phyloP scores from a whole-genome alignment of 2,888 invertebrate species.

The Perdita meconis region DNA sequence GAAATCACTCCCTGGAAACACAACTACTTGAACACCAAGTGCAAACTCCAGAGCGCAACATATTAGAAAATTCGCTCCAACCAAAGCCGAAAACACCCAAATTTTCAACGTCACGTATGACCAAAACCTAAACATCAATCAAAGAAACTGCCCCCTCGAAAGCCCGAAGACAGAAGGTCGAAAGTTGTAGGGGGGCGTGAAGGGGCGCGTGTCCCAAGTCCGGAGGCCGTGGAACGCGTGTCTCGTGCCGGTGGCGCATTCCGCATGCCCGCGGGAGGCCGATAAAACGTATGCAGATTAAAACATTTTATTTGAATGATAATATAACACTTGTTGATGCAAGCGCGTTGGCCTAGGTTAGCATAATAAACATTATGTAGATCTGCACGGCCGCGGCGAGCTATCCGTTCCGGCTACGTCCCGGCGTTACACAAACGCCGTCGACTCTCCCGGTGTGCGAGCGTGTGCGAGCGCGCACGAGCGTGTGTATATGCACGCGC shows the following conservation, averaged over 20 bases:
- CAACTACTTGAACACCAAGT: no score
- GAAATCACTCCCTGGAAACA: no score
- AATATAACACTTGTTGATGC: slow-evolving; percentile 84
- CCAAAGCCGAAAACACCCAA: no score
- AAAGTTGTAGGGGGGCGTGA: no score
- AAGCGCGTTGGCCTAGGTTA: slow-evolving; percentile 84
- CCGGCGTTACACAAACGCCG: slow-evolving; percentile 63
- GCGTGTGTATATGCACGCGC: slow-evolving; percentile 10
- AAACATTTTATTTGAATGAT: slow-evolving; percentile 84
- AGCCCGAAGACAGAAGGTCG: no score
- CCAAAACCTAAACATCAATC: no score
- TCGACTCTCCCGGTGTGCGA: slow-evolving; percentile 43
- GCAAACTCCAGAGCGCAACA: no score
- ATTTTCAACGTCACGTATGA: no score
- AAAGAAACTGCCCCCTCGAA: no score
- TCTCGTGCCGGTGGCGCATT: slow-evolving; percentile 81
- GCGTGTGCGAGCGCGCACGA: background rate
- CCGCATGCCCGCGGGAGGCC: slow-evolving; percentile 81
- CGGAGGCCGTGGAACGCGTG: slow-evolving; percentile 74
- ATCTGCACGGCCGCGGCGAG: slow-evolving; percentile 72
- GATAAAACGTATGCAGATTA: slow-evolving; percentile 84
- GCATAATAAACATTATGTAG: slow-evolving; percentile 84
- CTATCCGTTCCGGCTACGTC: slow-evolving; percentile 67
- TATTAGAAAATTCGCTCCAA: no score
- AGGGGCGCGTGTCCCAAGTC: slow-evolving; percentile 34